These are phyloP conservation scores for Trachelus stipa DNA, from an alignment of 2,888 invertebrate species.

Conservation along the genomic window DNA sequence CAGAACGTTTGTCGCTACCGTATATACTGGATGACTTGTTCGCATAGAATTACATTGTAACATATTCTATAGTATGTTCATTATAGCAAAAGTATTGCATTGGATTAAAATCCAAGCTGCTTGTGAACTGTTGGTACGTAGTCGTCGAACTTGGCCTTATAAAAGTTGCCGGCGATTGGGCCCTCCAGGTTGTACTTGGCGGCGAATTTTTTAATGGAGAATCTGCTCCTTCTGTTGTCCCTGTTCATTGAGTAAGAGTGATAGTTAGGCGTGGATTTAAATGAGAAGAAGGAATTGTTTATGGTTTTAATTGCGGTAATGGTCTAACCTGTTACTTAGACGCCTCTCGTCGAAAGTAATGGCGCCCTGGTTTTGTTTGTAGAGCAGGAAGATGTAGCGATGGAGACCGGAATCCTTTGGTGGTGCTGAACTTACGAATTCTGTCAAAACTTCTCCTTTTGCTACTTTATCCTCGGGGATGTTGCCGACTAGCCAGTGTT, in stretches of 20 bases:
- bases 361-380: slow-evolving; percentile 62
- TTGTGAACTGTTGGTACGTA: slow-evolving; percentile 69
- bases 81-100: background rate
- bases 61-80: background rate
- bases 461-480: slow-evolving; percentile 62
- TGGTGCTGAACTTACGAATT: slow-evolving; percentile 63
- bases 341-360: slow-evolving; percentile 62
- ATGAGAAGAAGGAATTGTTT: background rate
- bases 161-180: slow-evolving; percentile 75
- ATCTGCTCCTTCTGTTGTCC: slow-evolving; percentile 70
- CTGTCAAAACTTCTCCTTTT: slow-evolving; percentile 61
- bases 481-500: slow-evolving; percentile 65
- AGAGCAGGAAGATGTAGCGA: slow-evolving; percentile 62
- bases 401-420: slow-evolving; percentile 55
- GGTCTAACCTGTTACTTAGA: slow-evolving; percentile 49
- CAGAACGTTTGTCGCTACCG: background rate
- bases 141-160: slow-evolving; percentile 72
- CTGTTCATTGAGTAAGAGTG: slow-evolving; percentile 31
- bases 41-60: background rate
- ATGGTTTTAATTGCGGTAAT: background rate
- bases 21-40: slow-evolving; percentile 4
- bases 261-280: background rate
- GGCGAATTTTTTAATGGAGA: slow-evolving; percentile 72
- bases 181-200: slow-evolving; percentile 71
- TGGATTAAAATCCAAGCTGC: slow-evolving; percentile 49